Evolutionary conservation across 37 sponge, comb jelly and placozoan species (phyloP).

Genomic region (Aphrocallistes beatrix): DNA sequence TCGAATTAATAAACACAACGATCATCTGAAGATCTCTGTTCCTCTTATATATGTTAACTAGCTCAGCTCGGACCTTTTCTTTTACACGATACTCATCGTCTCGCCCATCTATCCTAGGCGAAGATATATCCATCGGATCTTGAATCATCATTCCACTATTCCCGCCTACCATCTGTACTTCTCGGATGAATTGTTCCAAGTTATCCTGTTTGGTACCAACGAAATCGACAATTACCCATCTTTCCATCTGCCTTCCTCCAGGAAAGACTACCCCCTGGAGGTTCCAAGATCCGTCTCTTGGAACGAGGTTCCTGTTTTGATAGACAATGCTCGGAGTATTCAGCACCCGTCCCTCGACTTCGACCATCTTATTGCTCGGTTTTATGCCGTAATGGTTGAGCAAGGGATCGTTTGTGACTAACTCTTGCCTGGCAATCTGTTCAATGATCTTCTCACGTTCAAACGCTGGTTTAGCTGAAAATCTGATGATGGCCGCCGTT

Average conservation of each 20-base stretch:
- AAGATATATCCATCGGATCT: background rate
- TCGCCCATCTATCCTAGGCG: background rate
- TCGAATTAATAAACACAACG: background rate
- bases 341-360: constrained; percentile 39
- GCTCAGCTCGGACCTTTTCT: background rate
- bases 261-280: constrained; percentile 31
- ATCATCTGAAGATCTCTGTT: background rate
- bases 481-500: constrained; percentile 46
- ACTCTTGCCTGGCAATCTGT: background rate
- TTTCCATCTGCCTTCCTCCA: constrained; percentile 21
- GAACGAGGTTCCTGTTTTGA: background rate
- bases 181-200: background rate
- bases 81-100: background rate
- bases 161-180: background rate
- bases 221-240: constrained; percentile 36
- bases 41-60: background rate
- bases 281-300: constrained; percentile 45
- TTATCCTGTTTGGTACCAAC: background rate
- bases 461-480: constrained; percentile 47
- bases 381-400: constrained; percentile 39
- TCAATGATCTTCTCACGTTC: constrained; percentile 19
- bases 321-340: constrained; percentile 33
- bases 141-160: constrained; percentile 21
- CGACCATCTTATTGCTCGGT: constrained; percentile 28
- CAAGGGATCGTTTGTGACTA: constrained; percentile 3